phyloP scores from a whole-genome alignment of 2,888 invertebrate species.

The Tuta absoluta region DNA sequence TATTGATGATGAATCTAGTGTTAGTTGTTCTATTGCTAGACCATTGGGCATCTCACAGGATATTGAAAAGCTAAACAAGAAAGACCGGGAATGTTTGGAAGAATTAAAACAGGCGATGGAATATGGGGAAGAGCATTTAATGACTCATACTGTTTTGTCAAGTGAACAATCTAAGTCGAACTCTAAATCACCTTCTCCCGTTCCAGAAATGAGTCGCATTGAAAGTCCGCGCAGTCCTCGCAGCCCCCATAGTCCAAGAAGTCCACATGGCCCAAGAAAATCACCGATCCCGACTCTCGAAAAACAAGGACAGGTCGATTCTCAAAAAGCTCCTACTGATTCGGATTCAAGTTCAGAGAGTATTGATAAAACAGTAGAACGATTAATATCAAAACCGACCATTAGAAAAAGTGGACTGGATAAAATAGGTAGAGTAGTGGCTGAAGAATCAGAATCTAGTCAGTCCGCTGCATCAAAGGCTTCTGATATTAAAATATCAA shows the following conservation, averaged over 20 bases:
- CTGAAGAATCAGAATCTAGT: conserved; percentile 83
- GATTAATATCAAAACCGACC: conserved; percentile 64
- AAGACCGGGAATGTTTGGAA: conserved; percentile 83
- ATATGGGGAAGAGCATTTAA: conserved; percentile 74
- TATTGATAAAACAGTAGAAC: conserved; percentile 75
- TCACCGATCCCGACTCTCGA: conserved; percentile 83
- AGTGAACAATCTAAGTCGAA: conserved; percentile 76
- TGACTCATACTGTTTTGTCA: conserved; percentile 69
- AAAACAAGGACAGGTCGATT: conserved; percentile 82
- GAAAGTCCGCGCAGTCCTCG: conserved; percentile 54
- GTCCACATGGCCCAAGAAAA: conserved; percentile 66
- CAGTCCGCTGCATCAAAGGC: conserved; percentile 79
- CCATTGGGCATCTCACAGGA: conserved; percentile 90
- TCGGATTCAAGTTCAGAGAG: conserved; percentile 82
- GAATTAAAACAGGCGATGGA: conserved; percentile 82
- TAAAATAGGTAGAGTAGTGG: conserved; percentile 71
- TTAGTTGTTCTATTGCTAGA: conserved; percentile 89
- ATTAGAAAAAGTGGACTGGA: conserved; percentile 71
- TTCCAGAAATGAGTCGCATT: conserved; percentile 66
- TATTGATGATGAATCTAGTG: conserved; percentile 86
- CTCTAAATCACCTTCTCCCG: conserved; percentile 69
- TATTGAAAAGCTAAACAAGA: conserved; percentile 84
- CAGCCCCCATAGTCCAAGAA: conserved; percentile 49
- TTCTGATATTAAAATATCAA: conserved; percentile 72
- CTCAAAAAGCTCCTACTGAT: conserved; percentile 80